phyloP scores from a whole-genome alignment of 2,888 invertebrate species.

The Octonoba sinensis region DNA sequence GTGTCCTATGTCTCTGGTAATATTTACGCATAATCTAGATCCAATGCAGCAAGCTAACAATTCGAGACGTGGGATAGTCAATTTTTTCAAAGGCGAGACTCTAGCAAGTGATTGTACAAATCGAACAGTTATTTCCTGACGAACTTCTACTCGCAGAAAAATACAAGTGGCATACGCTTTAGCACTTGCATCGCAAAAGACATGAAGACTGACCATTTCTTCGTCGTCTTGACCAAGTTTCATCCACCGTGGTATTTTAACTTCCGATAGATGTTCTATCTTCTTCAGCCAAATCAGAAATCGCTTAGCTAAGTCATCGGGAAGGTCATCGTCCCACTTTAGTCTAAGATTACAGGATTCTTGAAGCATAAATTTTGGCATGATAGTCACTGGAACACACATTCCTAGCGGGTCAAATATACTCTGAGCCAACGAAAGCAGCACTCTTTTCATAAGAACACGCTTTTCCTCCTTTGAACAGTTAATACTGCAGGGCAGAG shows the following conservation, averaged over 20 bases:
- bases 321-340: conserved; percentile 8
- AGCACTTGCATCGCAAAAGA: conserved; percentile 20
- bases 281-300: background rate
- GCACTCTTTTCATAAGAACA: background rate
- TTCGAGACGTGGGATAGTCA: no score
- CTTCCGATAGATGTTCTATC: background rate
- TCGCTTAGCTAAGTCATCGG: background rate
- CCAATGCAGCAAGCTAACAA: conserved; percentile 8
- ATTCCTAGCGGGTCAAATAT: conserved; percentile 21
- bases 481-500: background rate
- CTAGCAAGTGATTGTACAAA: background rate
- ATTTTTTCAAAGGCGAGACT: conserved; percentile 2
- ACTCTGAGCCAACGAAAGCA: background rate
- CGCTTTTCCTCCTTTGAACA: background rate
- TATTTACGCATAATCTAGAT: background rate
- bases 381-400: background rate
- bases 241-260: background rate
- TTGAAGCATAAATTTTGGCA: conserved; percentile 22
- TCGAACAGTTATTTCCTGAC: background rate
- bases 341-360: background rate
- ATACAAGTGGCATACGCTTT: conserved; percentile 7
- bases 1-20: background rate
- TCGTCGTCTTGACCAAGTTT: background rate
- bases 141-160: background rate
- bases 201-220: conserved; percentile 2